Base-by-base conservation (phyloP, 2,113 vertebrate genomes). In the Globicephala melas region DNA sequence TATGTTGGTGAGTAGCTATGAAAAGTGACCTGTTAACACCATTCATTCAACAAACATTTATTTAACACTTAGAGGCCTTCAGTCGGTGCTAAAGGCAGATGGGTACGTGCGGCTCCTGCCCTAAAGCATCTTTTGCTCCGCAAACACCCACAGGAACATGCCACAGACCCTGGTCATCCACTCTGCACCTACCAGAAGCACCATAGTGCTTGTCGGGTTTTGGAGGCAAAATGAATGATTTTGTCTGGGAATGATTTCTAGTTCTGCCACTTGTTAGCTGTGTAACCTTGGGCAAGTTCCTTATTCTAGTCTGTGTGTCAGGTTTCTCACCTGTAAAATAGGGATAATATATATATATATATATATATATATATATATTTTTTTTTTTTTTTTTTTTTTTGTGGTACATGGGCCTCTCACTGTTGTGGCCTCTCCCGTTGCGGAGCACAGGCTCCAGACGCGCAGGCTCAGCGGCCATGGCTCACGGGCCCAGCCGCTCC, bases 281-380 rank as follows among this genome's bases (percentile, higher is more conserved):
- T 71, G 25, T 58, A 62, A 62, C 36, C 21, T 41, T 53, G 21
- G 38, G 1, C 20, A 23, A 62, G 18, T 44, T 83, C 9, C 33
- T 85, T 68, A 62, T 58, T 67, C 20, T 44, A 53, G 25, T 38
- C 13, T 62, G 25, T 94, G n/a, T 68, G 31, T 79, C 28, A 28
- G 89, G 10, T 65, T 87, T 47, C 25, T 85, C 26, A 36, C 44
- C 76, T 77, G 14, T 77, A 74, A 96, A 94, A 81, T 83, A 17
- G n/a, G 13, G 38, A 67, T 92, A 20, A 68, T 85, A n/a, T 44
- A 44, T 41, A 41, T 41, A 41, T 41, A 41, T 41, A 41, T 41
- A 41, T 41, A 41, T 41, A 41, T 41, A 41, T 41, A 41, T 41
- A 41, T 41, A 41, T 41, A 1, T 41, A n/a, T n/a, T n/a, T n/a